Conservation (phyloP, 2,888 invertebrate genomes). For the Eupeodes luniger region DNA sequence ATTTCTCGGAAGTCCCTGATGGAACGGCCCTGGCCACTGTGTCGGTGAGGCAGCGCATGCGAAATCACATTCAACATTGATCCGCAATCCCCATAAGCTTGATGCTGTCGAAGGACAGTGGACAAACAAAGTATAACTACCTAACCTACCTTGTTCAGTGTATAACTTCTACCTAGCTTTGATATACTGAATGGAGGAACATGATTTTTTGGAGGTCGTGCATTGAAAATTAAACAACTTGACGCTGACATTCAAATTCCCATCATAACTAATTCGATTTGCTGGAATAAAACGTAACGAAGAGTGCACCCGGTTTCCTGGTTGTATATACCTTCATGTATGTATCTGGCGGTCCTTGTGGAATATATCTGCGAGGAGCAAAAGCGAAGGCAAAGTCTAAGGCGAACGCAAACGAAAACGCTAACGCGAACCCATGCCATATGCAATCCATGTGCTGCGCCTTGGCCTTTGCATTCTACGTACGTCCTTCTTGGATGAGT, state of each 20-base stretch:
- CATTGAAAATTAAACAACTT: constrained; percentile 71
- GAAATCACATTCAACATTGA: constrained; percentile 58
- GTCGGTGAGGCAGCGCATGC: constrained; percentile 47
- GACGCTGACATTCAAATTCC: constrained; percentile 75
- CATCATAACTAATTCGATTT: constrained; percentile 73
- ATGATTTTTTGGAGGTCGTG: constrained; percentile 71
- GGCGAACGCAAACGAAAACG: too few species aligned
- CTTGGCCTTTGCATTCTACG: constrained; percentile 51
- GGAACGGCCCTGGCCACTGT: background rate
- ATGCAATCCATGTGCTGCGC: constrained; percentile 38
- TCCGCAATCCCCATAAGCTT: constrained; percentile 14
- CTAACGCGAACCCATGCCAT: background rate
- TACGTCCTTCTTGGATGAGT: constrained; percentile 34
- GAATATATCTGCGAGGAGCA: background rate
- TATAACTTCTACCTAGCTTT: background rate
- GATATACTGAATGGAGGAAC: constrained; percentile 35
- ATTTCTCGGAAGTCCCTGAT: constrained; percentile 61
- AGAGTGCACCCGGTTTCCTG: constrained; percentile 13
- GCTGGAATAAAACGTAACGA: constrained; percentile 8
- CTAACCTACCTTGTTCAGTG: background rate
- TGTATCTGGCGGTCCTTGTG: background rate
- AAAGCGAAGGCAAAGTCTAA: too few species aligned
- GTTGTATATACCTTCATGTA: too few species aligned
- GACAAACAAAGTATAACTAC: background rate
- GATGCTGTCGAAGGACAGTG: constrained; percentile 6